Base-by-base conservation (phyloP, 2,888 invertebrate species). In the Drosophila merina region DNA sequence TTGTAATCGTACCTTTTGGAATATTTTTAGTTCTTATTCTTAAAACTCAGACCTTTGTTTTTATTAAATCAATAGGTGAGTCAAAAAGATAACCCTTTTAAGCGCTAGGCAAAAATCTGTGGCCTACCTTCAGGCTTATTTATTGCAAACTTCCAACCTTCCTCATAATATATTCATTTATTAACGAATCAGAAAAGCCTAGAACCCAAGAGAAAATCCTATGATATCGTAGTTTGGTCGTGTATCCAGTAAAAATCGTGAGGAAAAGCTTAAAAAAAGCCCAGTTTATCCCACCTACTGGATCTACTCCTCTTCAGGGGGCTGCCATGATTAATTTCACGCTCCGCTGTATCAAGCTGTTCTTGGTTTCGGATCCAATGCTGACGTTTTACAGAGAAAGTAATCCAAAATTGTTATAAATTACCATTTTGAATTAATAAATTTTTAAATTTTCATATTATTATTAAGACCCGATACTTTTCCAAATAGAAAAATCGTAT, bases 321-420 rank as follows among this genome's bases (percentile, higher is more conserved):
- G 72, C 77, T 79, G 85, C 88, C 81, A 86, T 89, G 88, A 86
- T 89, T 90, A 90, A 90, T 89, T 90, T 90, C 82, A 86, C 90
- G 86, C 89, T 89, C 77, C 88, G 83, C 76, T 88, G 90, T 89
- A 80, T 79, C 86, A 90, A 85, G 88, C 81, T 81, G 86, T 62
- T 86, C 72, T 69, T 69, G 76, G 25, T 9, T 20, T 14, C 40
- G 14, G 31, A 10, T 44, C 42, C 45, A 0, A 20, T 6, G 14
- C 49, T 25, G 26, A 26, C 26, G 26, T 4, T 4, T 7, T 60
- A 42, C 69, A 70, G 62, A 20, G 44, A 38, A 54, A 48, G 0
- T 20, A 20, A 20, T 20, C 2, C 20, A 14, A 20, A 57, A 28
- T 5, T 28, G 28, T 28, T 1, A 28, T 28, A 20, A 20, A 20